Evolutionary conservation across 2,888 invertebrate species (phyloP).

Genomic region (Diadegma fenestrale): DNA sequence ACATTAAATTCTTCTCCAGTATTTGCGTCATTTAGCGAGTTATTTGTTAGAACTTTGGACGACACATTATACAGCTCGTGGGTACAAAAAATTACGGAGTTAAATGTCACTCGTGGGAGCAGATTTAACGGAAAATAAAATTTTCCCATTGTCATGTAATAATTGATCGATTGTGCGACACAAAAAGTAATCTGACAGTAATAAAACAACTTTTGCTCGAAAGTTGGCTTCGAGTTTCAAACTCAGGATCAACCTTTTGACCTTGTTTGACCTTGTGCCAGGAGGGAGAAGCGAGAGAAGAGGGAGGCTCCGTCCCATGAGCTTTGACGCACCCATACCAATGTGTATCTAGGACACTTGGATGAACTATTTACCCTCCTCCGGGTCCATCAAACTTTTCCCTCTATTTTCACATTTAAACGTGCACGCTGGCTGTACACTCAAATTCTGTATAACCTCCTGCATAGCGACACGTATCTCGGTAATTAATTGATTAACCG

Average conservation of each 20-base stretch:
- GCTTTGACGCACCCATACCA: conserved; percentile 27
- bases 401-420: conserved; percentile 18
- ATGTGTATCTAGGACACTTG: conserved; percentile 55
- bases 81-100: not conserved
- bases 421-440: not conserved
- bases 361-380: conserved; percentile 40
- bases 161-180: not conserved
- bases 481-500: conserved; percentile 15
- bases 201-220: not conserved
- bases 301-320: conserved; percentile 27
- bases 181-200: not conserved
- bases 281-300: not conserved
- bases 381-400: conserved; percentile 16
- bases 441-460: not conserved
- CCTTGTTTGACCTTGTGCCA: conserved; percentile 24
- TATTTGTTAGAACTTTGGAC: conserved; percentile 11
- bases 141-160: not conserved
- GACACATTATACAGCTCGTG: conserved; percentile 11
- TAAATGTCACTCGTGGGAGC: not conserved
- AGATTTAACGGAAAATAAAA: not conserved
- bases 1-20: conserved; percentile 21
- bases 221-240: not conserved
- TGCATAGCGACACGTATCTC: conserved; percentile 5
- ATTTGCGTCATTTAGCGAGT: conserved; percentile 53
- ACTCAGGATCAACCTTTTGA: conserved; percentile 23